Percentiles rank a stretch among this genome's conserved stretches.
phyloP scores from a whole-genome alignment of 1,140 invertebrate genomes.

The Anastrepha ludens region DNA sequence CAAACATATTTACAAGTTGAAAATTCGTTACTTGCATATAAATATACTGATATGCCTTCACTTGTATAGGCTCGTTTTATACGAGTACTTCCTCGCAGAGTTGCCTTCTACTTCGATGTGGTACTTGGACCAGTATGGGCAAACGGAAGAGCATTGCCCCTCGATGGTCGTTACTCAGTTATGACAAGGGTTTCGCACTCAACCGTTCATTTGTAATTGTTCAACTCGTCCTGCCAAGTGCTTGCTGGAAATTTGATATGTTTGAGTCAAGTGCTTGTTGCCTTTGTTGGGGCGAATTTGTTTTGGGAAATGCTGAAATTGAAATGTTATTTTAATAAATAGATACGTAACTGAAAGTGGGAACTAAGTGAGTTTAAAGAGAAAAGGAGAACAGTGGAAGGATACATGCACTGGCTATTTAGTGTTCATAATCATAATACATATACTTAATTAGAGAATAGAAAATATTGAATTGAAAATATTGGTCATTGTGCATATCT shows the following conservation, averaged over 20 bases:
- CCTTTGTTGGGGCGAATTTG: conserved; percentile 64
- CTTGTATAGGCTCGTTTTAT: background rate
- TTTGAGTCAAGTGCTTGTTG: conserved; percentile 70
- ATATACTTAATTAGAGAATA: too few species aligned
- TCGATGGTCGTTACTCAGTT: conserved; percentile 38
- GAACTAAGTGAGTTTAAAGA: background rate
- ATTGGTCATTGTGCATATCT: too few species aligned
- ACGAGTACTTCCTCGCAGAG: background rate
- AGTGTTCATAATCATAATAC: background rate
- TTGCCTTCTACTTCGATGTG: background rate
- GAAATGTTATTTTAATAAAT: background rate
- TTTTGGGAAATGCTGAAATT: conserved; percentile 66
- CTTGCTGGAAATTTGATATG: conserved; percentile 67
- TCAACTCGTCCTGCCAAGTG: conserved; percentile 11
- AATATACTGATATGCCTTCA: background rate
- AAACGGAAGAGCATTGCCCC: background rate
- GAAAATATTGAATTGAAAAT: too few species aligned
- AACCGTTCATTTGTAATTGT: conserved; percentile 46
- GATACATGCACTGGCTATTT: background rate
- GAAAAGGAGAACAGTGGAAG: background rate
- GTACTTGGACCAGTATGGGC: background rate
- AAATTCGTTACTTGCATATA: background rate
- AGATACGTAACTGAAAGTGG: background rate
- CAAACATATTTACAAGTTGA: background rate
- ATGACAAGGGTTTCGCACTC: conserved; percentile 51